Base-by-base conservation (phyloP, 2,888 invertebrate species). In the Hemistola chrysoprasaria region DNA sequence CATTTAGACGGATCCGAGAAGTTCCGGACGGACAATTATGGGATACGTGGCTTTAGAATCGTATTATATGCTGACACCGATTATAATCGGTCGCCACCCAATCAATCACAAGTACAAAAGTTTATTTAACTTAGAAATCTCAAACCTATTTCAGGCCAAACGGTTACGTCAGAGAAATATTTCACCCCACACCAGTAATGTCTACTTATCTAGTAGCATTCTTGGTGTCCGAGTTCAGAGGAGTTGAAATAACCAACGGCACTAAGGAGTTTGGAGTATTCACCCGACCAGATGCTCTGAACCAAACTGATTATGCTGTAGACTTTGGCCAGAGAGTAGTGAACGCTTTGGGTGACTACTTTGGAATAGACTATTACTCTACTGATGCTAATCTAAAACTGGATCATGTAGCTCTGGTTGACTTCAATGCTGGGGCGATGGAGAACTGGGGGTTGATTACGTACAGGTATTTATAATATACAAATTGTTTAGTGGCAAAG, bases 381-480 rank as follows among this genome's bases (percentile, higher is more conserved):
- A 74, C 82, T 3, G 66, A 92, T 46, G 90, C 88, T 1, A 82
- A 94, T 41, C 85, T 92, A 3, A 96, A 96, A 70, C 90, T 96
- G 74, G 95, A 97, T 65, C 92, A 96, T 65, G 92, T 96, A n/a
- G 96, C 95, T 1, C 90, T 97, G 43, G 93, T 95, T 0, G 95
- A 97, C 69, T 96, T 97, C 71, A 90, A 91, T 29, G 93, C 94
- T 49, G 95, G 95, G 26, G 97, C 97, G 34, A 97, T 97, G 97
- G 96, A 97, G 70, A 97, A 97, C 71, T 97, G 97, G 96, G 97
- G 97, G 4, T 84, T 97, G 11, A 90, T 96, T 4, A 96, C 95
- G 1, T 97, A 94, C 79, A 92, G 92, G 93, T 93, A 71, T n/a
- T n/a, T n/a, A n/a, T n/a, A 7, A 8, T 23, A 16, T n/a, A n/a